phyloP scores from a whole-genome alignment of 2,113 vertebrate species.

The Myrmecophaga tridactyla region DNA sequence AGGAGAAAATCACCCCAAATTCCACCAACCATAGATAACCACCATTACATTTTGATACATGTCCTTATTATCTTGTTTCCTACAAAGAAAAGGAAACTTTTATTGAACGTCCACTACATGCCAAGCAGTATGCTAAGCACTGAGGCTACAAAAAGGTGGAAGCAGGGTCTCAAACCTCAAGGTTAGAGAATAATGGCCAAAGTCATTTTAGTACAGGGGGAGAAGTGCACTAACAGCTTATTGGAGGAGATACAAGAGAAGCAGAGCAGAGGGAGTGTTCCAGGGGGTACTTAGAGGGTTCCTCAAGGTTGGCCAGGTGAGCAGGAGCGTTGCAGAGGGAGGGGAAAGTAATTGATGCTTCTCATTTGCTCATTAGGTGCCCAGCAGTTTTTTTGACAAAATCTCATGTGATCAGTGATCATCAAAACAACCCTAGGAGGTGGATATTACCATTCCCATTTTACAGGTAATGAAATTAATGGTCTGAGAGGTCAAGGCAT shows the following conservation, averaged over 20 bases:
- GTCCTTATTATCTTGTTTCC: slow-evolving; percentile 11
- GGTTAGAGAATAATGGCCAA: not conserved
- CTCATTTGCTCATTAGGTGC: not conserved
- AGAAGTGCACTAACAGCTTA: not conserved
- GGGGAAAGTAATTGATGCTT: not conserved
- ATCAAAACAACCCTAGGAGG: not conserved
- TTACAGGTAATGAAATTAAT: not conserved
- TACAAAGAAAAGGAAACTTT: slow-evolving; percentile 3
- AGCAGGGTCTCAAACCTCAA: not conserved
- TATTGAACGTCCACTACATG: not conserved
- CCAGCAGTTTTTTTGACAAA: not conserved
- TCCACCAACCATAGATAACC: not conserved
- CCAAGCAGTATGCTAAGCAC: not conserved
- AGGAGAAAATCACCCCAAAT: too few relatives aligned
- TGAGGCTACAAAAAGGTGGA: not conserved
- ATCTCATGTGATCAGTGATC: not conserved
- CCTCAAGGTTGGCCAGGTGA: not conserved
- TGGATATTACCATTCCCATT: slow-evolving; percentile 42
- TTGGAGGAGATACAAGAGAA: not conserved
- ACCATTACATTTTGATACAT: not conserved
- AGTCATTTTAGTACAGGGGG: not conserved
- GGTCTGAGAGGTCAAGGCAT: not conserved
- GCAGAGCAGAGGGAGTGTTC: not conserved
- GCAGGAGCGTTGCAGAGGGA: not conserved
- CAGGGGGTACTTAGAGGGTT: too few relatives aligned